phyloP scores from a whole-genome alignment of 30 jellyfish, hydroid and myxozoan genomes.

The Cassiopea xamachana region DNA sequence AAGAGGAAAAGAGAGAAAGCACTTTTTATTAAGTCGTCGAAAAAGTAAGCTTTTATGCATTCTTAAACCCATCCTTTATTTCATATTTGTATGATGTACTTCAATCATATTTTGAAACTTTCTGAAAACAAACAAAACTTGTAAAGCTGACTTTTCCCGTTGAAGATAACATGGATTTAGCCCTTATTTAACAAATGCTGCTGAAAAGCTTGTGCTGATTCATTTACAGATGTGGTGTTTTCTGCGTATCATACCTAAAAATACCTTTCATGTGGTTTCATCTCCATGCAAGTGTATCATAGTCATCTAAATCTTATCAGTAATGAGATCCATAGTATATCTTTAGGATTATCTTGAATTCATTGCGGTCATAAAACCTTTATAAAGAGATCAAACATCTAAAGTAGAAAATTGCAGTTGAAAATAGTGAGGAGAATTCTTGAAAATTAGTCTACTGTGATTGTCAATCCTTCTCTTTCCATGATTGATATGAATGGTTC shows the following conservation, averaged over 20 bases:
- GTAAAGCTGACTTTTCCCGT: background rate
- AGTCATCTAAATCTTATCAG: background rate
- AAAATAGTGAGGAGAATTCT: background rate
- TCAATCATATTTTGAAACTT: background rate
- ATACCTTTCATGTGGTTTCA: background rate
- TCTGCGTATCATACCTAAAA: background rate
- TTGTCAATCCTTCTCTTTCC: background rate
- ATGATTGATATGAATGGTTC: background rate
- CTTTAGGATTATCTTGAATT: conserved; percentile 1
- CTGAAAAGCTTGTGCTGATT: background rate
- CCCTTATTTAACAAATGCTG: background rate
- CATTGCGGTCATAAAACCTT: background rate
- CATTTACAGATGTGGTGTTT: background rate
- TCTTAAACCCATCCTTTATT: background rate
- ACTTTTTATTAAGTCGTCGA: background rate
- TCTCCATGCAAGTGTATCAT: background rate
- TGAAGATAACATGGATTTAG: background rate
- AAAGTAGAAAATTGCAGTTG: background rate
- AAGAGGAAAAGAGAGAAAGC: background rate
- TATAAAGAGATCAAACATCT: background rate
- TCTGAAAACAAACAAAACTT: background rate
- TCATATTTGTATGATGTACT: background rate
- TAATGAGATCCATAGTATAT: background rate
- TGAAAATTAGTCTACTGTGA: background rate
- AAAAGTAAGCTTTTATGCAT: background rate